Evolutionary conservation across 2,113 vertebrate genomes (phyloP).

Genomic region (Marmota flaviventris): DNA sequence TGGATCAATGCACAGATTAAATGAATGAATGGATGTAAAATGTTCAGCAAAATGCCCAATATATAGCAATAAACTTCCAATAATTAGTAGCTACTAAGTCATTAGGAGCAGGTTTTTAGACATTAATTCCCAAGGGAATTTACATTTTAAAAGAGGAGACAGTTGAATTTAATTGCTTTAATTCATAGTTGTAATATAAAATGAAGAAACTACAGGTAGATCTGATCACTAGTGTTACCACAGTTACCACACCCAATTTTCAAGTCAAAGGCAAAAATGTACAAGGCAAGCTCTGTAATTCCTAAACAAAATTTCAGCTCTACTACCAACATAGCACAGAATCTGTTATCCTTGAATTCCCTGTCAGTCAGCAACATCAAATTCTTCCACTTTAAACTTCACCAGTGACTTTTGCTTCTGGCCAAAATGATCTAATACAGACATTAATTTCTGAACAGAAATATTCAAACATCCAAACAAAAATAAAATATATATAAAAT

Average conservation of each 20-base stretch:
- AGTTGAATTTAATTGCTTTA: neutral
- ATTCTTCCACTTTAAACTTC: neutral
- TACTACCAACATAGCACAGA: neutral
- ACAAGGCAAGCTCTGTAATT: neutral
- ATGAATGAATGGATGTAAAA: slow-evolving; percentile 15
- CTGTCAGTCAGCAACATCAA: neutral
- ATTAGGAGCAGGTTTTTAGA: neutral
- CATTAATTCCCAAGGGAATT: neutral
- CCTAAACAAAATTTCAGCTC: slow-evolving; percentile 13
- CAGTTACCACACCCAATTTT: neutral
- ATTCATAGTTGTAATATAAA: slow-evolving; percentile 19
- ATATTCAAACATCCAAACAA: neutral
- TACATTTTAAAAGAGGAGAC: slow-evolving; percentile 36
- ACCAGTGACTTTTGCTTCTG: neutral
- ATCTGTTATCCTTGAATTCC: neutral
- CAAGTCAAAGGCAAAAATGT: neutral
- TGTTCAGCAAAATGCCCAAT: neutral
- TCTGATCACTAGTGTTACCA: neutral
- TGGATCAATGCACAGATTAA: neutral
- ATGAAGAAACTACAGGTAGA: neutral
- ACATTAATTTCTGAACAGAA: slow-evolving; percentile 7
- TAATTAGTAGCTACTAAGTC: slow-evolving; percentile 3
- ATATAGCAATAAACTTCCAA: neutral
- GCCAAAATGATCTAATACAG: neutral
- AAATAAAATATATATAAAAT: neutral